Percentiles rank a stretch among this genome's conserved stretches.
These are phyloP conservation scores for Champsocephalus esox DNA, from an alignment of 2,797 vertebrate species.

Conservation along the genomic window DNA sequence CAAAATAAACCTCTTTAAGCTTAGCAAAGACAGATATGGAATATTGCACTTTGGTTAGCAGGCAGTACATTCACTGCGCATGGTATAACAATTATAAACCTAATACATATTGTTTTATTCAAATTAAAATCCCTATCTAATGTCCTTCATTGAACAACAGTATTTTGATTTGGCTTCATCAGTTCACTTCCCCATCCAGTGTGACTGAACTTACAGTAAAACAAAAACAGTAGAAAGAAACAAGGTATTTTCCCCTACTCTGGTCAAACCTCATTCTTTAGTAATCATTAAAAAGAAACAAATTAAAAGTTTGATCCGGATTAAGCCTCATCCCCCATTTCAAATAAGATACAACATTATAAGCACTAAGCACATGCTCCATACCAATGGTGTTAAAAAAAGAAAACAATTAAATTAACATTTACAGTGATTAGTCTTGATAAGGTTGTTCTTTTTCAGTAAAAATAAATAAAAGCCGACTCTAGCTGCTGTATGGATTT, in stretches of 20 bases:
- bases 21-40: conserved; percentile 57
- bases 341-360: conserved; percentile 43
- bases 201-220: conserved; percentile 84
- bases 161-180: conserved; percentile 76
- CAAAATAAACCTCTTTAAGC: conserved; percentile 59
- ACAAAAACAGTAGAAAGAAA: conserved; percentile 57
- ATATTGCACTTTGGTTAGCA: conserved; percentile 84
- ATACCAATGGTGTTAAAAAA: conserved; percentile 35
- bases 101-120: conserved; percentile 38
- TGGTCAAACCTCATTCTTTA: conserved; percentile 51
- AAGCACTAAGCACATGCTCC: conserved; percentile 44
- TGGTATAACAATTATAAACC: conserved; percentile 49
- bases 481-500: conserved; percentile 51
- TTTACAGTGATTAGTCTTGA: conserved; percentile 54
- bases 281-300: conserved; percentile 41
- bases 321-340: conserved; percentile 30
- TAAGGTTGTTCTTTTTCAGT: conserved; percentile 18
- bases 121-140: conserved; percentile 53
- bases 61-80: conserved; percentile 68
- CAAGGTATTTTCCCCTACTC: conserved; percentile 2
- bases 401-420: conserved; percentile 50
- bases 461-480: conserved; percentile 67
- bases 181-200: conserved; percentile 81
- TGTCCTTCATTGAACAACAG: conserved; percentile 63
- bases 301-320: conserved; percentile 25